Conservation (phyloP, 2,888 invertebrate species). For the Ochlodes sylvanus region DNA sequence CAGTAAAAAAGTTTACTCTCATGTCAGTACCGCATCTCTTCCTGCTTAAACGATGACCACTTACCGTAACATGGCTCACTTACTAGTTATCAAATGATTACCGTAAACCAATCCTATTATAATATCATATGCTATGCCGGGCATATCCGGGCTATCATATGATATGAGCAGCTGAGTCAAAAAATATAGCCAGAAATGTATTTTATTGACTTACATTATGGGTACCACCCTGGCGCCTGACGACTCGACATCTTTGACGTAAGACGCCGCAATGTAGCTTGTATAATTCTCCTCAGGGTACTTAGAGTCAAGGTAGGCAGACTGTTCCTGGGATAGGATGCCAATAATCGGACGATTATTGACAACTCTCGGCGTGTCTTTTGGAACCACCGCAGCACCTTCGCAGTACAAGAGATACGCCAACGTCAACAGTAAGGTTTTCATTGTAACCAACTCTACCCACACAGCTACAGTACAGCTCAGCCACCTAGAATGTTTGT, state of each 20-base stretch:
- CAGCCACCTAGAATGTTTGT: slow-evolving; percentile 58
- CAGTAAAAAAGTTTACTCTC: no score
- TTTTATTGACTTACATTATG: slow-evolving; percentile 88
- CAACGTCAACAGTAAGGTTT: slow-evolving; percentile 58
- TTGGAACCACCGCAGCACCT: slow-evolving; percentile 57
- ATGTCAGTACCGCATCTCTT: no score
- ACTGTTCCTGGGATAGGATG: slow-evolving; percentile 88
- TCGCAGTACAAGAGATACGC: slow-evolving; percentile 63
- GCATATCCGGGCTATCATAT: no score
- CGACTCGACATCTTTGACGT: slow-evolving; percentile 95
- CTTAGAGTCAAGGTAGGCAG: slow-evolving; percentile 74
- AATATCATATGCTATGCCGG: no score
- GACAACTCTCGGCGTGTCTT: slow-evolving; percentile 43
- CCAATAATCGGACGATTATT: slow-evolving; percentile 88
- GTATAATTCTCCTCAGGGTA: slow-evolving; percentile 84
- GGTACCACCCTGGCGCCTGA: slow-evolving; percentile 95
- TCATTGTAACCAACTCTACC: slow-evolving; percentile 59
- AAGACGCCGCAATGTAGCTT: slow-evolving; percentile 94
- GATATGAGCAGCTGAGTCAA: no score
- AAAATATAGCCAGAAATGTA: no score
- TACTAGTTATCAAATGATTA: no score
- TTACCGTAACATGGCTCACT: no score
- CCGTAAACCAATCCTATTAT: no score
- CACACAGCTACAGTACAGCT: slow-evolving; percentile 53
- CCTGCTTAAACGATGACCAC: no score